phyloP scores from a whole-genome alignment of 2,113 vertebrate genomes.

The Corvus moneduloides region DNA sequence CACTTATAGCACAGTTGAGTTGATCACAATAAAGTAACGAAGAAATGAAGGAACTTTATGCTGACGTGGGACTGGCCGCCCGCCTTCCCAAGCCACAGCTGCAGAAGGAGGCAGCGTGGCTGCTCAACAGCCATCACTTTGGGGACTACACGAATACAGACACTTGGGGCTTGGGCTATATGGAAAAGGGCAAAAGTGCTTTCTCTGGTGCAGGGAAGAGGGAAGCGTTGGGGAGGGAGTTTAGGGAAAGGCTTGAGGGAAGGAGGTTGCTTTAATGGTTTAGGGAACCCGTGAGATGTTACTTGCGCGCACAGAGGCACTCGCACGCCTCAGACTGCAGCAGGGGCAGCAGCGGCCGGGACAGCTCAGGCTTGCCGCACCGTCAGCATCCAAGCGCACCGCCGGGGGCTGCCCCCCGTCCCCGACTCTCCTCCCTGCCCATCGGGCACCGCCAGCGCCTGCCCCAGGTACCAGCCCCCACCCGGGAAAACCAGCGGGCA shows the following conservation, averaged over 20 bases:
- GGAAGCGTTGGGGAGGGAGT: not conserved
- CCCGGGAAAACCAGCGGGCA: not conserved
- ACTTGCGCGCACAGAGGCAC: not conserved
- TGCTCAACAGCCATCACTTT: not conserved
- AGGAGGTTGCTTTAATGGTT: not conserved
- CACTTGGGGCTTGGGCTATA: not conserved
- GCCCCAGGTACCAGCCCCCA: not conserved
- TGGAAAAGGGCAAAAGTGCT: not conserved
- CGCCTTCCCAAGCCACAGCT: not conserved
- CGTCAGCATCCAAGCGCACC: not conserved
- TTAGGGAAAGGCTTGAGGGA: not conserved
- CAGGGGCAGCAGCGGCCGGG: not conserved
- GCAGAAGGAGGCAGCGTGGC: not conserved
- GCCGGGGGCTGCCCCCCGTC: not conserved
- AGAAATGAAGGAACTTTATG: not conserved
- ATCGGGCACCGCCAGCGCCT: not conserved
- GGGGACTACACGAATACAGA: not conserved
- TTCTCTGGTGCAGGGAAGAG: not conserved
- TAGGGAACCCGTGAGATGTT: no score
- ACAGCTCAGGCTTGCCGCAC: not conserved
- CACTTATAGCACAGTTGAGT: not conserved
- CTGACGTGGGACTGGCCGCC: not conserved
- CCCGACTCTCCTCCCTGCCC: not conserved
- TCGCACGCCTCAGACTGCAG: not conserved
- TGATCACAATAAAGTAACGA: not conserved